Conservation (phyloP, 1,140 invertebrate genomes). For the Maniola jurtina region DNA sequence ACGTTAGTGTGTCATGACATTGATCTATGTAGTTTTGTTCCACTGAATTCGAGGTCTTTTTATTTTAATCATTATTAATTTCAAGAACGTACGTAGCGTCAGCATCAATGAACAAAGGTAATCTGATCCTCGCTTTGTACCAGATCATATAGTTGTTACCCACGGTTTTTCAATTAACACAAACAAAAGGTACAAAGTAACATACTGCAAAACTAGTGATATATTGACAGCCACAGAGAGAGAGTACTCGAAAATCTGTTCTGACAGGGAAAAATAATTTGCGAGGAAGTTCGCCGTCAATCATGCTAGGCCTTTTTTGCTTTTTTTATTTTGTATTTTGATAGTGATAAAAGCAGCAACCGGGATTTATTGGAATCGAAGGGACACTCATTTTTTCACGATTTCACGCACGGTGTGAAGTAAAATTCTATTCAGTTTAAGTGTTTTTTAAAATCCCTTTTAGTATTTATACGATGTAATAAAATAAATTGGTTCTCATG, state of each 20-base stretch:
- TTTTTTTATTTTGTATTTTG: not conserved
- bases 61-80: not conserved
- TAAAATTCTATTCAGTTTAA: not conserved
- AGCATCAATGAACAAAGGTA: not conserved
- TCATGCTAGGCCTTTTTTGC: not conserved
- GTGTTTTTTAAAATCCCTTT: not conserved
- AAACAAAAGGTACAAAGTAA: not conserved
- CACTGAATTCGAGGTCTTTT: no score
- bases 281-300: not conserved
- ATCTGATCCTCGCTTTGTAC: not conserved
- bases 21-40: no score
- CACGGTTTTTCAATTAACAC: not conserved
- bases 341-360: not conserved
- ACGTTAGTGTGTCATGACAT: no score
- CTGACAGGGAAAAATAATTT: slow-evolving; percentile 1
- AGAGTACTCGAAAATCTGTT: not conserved
- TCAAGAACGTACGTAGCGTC: no score
- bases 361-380: not conserved
- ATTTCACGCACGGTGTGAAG: not conserved
- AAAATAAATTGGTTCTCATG: not conserved
- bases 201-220: not conserved
- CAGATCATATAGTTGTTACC: not conserved
- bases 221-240: not conserved
- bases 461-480: not conserved
- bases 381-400: not conserved